Evolutionary conservation across 2,888 invertebrate genomes (phyloP).

Genomic region (Euphydryas editha): DNA sequence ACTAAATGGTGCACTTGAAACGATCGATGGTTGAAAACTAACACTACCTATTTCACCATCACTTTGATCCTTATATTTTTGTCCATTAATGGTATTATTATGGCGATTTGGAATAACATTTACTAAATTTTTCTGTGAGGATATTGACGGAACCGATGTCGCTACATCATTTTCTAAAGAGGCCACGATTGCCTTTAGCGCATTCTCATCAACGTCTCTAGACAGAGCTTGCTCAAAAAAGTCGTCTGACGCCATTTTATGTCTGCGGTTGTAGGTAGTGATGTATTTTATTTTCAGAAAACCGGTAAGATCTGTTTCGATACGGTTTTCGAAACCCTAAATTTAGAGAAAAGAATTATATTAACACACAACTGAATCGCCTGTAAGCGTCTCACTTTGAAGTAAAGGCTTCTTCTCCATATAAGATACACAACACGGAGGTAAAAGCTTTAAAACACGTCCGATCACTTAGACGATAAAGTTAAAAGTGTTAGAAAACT

Average conservation of each 20-base stretch:
- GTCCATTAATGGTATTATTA: conserved; percentile 84
- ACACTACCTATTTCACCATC: conserved; percentile 62
- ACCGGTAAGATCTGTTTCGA: not conserved
- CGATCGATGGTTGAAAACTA: conserved; percentile 63
- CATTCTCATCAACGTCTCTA: conserved; percentile 95
- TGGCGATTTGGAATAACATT: conserved; percentile 85
- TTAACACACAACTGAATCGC: too few species aligned
- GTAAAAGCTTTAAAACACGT: too few species aligned
- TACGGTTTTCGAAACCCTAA: not conserved
- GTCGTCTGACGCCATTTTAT: conserved; percentile 96
- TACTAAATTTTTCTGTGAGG: conserved; percentile 60
- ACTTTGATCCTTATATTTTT: conserved; percentile 65
- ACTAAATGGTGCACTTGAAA: conserved; percentile 55
- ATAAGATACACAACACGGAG: too few species aligned
- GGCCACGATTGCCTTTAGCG: conserved; percentile 93
- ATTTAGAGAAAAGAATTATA: too few species aligned
- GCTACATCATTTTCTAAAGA: conserved; percentile 93
- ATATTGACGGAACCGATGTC: conserved; percentile 84
- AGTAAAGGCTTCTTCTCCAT: too few species aligned
- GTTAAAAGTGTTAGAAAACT: too few species aligned
- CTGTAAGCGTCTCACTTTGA: too few species aligned
- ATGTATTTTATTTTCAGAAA: conserved; percentile 27
- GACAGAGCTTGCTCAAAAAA: conserved; percentile 95
- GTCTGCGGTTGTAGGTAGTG: conserved; percentile 57
- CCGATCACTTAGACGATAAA: too few species aligned